These are phyloP conservation scores for Periphyllus acericola DNA, from an alignment of 2,888 invertebrate species.

Conservation along the genomic window DNA sequence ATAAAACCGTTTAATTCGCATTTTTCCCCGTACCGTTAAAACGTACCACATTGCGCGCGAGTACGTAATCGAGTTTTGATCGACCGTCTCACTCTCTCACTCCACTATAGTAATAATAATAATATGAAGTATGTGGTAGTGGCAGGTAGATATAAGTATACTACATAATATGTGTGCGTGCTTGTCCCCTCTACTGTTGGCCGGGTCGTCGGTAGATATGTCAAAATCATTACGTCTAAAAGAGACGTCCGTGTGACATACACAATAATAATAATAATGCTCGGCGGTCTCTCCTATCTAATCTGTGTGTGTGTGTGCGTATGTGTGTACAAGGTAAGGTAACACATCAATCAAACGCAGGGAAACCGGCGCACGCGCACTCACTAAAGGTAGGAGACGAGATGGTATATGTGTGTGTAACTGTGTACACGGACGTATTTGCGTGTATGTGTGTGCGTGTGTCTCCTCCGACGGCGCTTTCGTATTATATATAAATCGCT, in stretches of 20 bases:
- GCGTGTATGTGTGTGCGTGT: conserved; percentile 2
- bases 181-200: not conserved
- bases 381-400: conserved; percentile 1
- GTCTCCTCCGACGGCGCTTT: conserved; percentile 46
- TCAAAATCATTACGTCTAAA: conserved; percentile 62
- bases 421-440: not conserved
- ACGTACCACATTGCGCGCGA: not conserved
- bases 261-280: conserved; percentile 50
- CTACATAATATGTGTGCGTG: not conserved
- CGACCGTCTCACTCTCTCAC: conserved; percentile 5
- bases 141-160: not conserved
- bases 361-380: conserved; percentile 34
- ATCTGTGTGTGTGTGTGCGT: conserved; percentile 24
- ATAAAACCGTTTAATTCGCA: conserved; percentile 10
- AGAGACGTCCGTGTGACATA: conserved; percentile 61
- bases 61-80: conserved; percentile 41
- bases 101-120: not conserved
- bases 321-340: conserved; percentile 30
- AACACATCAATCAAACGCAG: conserved; percentile 58
- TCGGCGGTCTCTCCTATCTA: conserved; percentile 45
- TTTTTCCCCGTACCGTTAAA: not conserved
- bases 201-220: conserved; percentile 42
- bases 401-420: not conserved
- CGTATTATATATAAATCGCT: conserved; percentile 60
- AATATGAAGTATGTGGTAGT: conserved; percentile 10